Conservation (phyloP, 2,113 vertebrate species). For the Alligator sinensis region DNA sequence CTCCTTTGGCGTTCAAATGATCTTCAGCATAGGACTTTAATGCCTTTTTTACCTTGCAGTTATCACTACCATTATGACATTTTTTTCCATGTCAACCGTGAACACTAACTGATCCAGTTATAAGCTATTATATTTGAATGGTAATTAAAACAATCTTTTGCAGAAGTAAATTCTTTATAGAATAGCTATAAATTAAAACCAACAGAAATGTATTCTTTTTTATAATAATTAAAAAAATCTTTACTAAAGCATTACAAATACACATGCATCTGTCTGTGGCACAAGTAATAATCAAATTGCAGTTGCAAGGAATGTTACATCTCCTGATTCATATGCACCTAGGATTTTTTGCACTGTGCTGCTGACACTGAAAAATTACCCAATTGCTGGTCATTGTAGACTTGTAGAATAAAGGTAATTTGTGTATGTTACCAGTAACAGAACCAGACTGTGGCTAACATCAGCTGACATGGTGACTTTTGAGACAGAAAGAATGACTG, state of each 20-base stretch:
- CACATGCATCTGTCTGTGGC: background rate
- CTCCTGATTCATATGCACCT: background rate
- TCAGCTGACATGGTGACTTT: background rate
- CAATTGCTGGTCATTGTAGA: accelerated
- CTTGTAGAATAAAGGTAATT: background rate
- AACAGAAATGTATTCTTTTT: background rate
- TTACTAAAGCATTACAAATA: background rate
- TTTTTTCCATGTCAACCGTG: background rate
- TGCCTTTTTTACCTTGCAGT: background rate
- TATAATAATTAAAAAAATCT: background rate
- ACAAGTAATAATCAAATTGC: background rate
- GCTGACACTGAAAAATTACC: background rate
- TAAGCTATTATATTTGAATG: background rate
- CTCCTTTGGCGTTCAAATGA: background rate
- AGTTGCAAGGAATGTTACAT: background rate
- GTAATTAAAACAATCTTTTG: background rate
- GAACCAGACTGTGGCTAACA: background rate
- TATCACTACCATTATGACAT: background rate
- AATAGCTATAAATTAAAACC: background rate
- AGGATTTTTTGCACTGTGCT: background rate
- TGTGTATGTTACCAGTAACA: background rate
- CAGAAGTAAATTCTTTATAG: background rate
- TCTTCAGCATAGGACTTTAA: background rate
- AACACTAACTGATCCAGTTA: background rate
- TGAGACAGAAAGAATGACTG: background rate